A percentile compares a stretch with the other conserved stretches of the same genome.
Conservation (phyloP, 2,113 vertebrate species). For the Ursus arctos region DNA sequence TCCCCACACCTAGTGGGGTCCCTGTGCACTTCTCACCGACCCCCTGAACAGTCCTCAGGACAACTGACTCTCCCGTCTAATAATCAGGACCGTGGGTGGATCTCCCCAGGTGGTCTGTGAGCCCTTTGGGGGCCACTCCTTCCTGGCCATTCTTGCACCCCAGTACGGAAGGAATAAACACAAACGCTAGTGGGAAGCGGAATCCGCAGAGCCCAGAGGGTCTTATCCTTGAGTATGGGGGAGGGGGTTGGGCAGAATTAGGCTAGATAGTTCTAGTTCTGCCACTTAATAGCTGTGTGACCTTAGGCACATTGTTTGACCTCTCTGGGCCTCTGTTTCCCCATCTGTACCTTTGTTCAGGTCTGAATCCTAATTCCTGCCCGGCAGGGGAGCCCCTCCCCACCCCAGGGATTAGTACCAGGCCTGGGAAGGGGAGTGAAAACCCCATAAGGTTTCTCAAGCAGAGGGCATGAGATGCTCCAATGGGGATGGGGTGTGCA, state of each 20-base stretch:
- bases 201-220: not conserved
- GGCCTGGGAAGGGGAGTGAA: not conserved
- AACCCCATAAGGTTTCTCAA: not conserved
- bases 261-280: not conserved
- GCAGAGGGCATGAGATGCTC: not conserved
- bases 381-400: not conserved
- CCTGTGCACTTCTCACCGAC: not conserved
- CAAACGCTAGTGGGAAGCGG: not conserved
- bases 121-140: not conserved
- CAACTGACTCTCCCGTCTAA: no score
- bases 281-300: not conserved
- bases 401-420: not conserved
- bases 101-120: not conserved
- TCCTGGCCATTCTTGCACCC: not conserved
- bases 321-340: not conserved
- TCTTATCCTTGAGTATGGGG: not conserved
- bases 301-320: not conserved
- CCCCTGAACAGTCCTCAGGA: not conserved
- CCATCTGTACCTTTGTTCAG: not conserved
- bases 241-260: not conserved
- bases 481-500: fast-evolving
- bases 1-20: not conserved
- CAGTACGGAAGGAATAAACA: not conserved
- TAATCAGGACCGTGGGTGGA: fast-evolving
- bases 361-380: not conserved